phyloP scores from a whole-genome alignment of 2,888 invertebrate genomes.

The Polydrusus pterygomalis region DNA sequence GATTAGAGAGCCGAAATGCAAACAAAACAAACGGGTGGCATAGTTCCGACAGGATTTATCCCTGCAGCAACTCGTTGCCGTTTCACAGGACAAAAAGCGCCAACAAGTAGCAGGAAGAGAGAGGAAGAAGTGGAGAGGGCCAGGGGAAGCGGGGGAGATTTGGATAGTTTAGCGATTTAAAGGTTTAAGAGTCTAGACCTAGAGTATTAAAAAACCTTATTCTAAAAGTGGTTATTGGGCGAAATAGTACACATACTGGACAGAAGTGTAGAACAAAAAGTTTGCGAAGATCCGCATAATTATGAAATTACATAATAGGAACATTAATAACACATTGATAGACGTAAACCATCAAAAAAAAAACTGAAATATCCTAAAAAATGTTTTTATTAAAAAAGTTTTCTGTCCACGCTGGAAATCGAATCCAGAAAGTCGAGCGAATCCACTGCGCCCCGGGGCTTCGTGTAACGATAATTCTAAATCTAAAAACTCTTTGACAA shows the following conservation, averaged over 20 bases:
- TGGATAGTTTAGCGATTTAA: conserved; percentile 24
- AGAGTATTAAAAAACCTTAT: neutral
- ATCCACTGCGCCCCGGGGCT: too few relatives aligned
- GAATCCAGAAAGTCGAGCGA: too few relatives aligned
- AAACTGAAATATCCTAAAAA: too few relatives aligned
- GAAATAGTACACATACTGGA: too few relatives aligned
- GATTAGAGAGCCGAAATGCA: conserved; percentile 48
- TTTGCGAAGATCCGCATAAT: too few relatives aligned
- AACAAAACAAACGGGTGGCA: conserved; percentile 47
- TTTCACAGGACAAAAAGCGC: conserved; percentile 51
- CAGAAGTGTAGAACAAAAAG: too few relatives aligned
- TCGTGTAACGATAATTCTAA: conserved; percentile 8
- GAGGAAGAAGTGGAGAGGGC: neutral
- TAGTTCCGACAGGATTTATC: conserved; percentile 45
- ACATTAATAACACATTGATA: too few relatives aligned
- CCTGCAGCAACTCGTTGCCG: conserved; percentile 52
- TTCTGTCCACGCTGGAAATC: too few relatives aligned
- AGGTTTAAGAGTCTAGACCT: conserved; percentile 4
- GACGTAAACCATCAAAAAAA: too few relatives aligned
- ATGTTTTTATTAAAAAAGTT: too few relatives aligned
- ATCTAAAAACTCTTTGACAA: conserved; percentile 33
- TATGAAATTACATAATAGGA: too few relatives aligned
- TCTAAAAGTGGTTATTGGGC: neutral
- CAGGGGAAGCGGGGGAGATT: conserved; percentile 16
- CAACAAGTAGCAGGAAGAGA: conserved; percentile 52